Conservation (phyloP, 2,888 invertebrate genomes). For the Theodoxus fluviatilis region DNA sequence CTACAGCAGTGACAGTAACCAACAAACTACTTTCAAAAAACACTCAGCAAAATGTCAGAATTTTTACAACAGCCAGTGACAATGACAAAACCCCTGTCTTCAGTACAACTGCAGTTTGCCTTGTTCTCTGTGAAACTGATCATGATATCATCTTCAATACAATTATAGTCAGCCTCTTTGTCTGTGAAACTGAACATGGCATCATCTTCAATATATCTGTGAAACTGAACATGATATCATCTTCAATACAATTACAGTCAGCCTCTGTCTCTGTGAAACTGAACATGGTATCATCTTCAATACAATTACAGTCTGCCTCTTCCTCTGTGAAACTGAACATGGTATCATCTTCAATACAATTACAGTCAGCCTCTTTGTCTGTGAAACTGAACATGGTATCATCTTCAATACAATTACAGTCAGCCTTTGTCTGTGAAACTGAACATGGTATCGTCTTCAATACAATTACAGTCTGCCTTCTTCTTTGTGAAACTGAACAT, state of each 20-base stretch:
- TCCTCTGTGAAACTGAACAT: too few relatives aligned
- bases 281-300: too few relatives aligned
- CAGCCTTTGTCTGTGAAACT: background rate
- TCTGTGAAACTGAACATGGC: slow-evolving; percentile 31
- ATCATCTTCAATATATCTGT: too few relatives aligned
- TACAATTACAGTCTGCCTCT: too few relatives aligned
- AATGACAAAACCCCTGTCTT: background rate
- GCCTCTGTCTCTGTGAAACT: too few relatives aligned
- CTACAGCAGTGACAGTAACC: too few relatives aligned
- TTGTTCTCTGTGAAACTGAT: background rate
- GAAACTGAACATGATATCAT: too few relatives aligned
- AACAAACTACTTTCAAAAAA: background rate
- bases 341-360: too few relatives aligned
- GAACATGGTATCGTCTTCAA: background rate
- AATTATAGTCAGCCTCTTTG: slow-evolving; percentile 28
- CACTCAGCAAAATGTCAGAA: background rate
- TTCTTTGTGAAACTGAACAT: background rate
- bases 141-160: slow-evolving; percentile 31
- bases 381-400: too few relatives aligned
- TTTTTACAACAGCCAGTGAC: background rate
- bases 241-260: too few relatives aligned
- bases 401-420: too few relatives aligned
- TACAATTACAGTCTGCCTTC: background rate
- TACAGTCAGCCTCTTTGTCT: too few relatives aligned
- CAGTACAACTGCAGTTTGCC: background rate